phyloP scores from a whole-genome alignment of 2,797 vertebrate species.

The Tapera naevia region DNA sequence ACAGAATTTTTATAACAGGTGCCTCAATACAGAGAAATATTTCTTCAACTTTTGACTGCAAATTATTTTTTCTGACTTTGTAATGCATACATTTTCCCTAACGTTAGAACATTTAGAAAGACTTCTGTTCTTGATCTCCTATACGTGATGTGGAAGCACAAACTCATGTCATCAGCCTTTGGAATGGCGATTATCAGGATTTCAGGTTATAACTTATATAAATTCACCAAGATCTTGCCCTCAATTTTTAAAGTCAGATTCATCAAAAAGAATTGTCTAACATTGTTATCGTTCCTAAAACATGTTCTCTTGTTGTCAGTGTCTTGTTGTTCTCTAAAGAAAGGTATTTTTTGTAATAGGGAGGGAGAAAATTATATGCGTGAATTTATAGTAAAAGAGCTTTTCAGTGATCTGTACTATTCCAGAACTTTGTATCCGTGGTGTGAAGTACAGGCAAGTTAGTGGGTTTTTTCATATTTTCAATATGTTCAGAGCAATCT shows the following conservation, averaged over 20 bases:
- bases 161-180: background rate
- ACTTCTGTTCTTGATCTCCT: background rate
- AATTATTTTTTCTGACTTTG: background rate
- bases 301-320: background rate
- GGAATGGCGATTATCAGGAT: background rate
- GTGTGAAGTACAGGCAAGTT: background rate
- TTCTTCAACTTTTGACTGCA: background rate
- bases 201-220: background rate
- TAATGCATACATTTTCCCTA: background rate
- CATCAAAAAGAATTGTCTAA: background rate
- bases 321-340: background rate
- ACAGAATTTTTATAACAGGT: background rate
- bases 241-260: background rate
- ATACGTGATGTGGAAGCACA: background rate
- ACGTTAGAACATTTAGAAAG: background rate
- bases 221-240: background rate
- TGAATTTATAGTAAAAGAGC: background rate
- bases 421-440: background rate
- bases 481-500: background rate
- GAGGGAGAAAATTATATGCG: rapidly evolving
- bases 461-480: background rate
- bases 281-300: background rate
- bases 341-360: background rate
- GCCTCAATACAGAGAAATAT: background rate
- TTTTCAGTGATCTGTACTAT: background rate